Percentiles rank a stretch among this genome's conserved stretches.
phyloP scores from a whole-genome alignment of 2,888 invertebrate species.

The Amphipoea oculea region DNA sequence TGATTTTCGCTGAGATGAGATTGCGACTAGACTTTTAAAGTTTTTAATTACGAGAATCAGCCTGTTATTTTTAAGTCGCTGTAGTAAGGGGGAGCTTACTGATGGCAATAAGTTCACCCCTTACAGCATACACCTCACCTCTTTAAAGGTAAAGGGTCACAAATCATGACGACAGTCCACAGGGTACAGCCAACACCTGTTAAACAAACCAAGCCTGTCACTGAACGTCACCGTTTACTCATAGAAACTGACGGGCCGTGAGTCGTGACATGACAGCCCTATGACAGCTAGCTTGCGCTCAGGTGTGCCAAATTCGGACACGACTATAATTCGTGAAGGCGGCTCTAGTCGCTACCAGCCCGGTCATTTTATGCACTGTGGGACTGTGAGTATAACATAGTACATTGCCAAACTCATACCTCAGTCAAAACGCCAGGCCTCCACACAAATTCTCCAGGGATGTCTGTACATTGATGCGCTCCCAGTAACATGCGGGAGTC shows the following conservation, averaged over 20 bases:
- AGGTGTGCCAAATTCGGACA: neutral
- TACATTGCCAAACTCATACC: constrained; percentile 74
- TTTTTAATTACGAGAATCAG: too few relatives aligned
- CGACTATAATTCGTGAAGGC: neutral
- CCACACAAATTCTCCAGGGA: constrained; percentile 99
- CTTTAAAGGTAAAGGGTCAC: neutral
- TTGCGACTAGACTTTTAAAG: too few relatives aligned
- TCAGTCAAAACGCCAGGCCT: constrained; percentile 97
- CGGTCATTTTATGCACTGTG: neutral
- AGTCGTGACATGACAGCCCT: neutral
- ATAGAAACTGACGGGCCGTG: neutral
- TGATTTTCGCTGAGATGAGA: too few relatives aligned
- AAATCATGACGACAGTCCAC: neutral
- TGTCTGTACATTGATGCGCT: constrained; percentile 97
- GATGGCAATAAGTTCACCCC: neutral
- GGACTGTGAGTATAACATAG: neutral
- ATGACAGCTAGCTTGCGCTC: neutral
- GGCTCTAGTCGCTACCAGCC: neutral
- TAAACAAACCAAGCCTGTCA: neutral
- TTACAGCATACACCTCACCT: too few relatives aligned
- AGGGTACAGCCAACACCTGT: neutral
- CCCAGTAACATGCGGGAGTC: constrained; percentile 99
- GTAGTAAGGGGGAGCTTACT: neutral
- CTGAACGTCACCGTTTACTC: neutral
- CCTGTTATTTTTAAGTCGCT: neutral